Percentiles rank a stretch among this genome's conserved stretches.
Conservation (phyloP, 2,797 vertebrate genomes). For the Macropodus opercularis region DNA sequence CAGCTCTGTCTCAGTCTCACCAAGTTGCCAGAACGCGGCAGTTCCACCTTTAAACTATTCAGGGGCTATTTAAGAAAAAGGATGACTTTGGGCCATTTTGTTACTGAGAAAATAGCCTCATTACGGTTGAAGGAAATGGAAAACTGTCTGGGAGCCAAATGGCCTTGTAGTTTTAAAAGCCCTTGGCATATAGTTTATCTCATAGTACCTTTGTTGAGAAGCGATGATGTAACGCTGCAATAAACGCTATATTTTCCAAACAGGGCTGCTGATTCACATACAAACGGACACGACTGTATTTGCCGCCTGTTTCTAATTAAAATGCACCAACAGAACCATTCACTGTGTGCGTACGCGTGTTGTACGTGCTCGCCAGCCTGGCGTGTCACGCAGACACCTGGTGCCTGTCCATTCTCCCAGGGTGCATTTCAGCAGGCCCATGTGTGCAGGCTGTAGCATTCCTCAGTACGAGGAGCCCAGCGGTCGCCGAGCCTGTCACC, state of each 20-base stretch:
- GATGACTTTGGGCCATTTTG: constrained; percentile 73
- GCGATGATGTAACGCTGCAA: constrained; percentile 69
- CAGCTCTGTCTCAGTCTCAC: constrained; percentile 17
- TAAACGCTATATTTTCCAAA: constrained; percentile 77
- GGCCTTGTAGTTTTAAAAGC: constrained; percentile 75
- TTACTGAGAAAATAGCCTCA: constrained; percentile 72
- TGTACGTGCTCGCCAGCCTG: constrained; percentile 32
- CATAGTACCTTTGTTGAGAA: constrained; percentile 71
- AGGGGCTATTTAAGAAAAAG: constrained; percentile 67
- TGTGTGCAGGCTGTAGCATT: constrained; percentile 52
- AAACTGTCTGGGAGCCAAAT: constrained; percentile 70
- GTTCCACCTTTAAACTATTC: constrained; percentile 62
- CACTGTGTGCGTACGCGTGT: constrained; percentile 7
- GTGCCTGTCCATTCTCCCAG: constrained; percentile 53
- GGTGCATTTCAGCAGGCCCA: constrained; percentile 61
- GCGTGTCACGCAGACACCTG: constrained; percentile 55
- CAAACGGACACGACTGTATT: constrained; percentile 15
- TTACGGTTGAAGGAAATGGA: constrained; percentile 77
- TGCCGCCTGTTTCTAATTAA: constrained; percentile 54
- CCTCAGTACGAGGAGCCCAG: constrained; percentile 63
- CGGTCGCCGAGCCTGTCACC: constrained; percentile 71
- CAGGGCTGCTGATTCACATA: constrained; percentile 23
- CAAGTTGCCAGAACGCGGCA: constrained; percentile 41
- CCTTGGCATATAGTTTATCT: constrained; percentile 68
- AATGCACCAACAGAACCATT: constrained; percentile 29